Base-by-base conservation (phyloP, 1,140 invertebrate genomes). In the Heliothis subflexa region DNA sequence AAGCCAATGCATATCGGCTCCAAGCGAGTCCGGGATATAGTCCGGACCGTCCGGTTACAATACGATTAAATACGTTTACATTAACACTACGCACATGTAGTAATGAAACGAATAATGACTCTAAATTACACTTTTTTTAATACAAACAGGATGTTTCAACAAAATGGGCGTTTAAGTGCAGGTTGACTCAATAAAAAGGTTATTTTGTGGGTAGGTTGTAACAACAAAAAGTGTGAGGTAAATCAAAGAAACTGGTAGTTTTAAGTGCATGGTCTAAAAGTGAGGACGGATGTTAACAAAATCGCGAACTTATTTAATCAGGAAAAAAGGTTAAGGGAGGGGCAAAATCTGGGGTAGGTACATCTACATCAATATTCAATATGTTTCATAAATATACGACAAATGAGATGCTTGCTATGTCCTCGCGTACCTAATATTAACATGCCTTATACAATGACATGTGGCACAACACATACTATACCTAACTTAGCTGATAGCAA, bases 321-420 rank as follows among this genome's bases (percentile, higher is more conserved):
- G 40, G 25, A 3, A 40, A 62, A 7, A 62, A n/a, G 40, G n/a
- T n/a, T 62, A 4, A 14, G n/a, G 33, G 16, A 16, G 7, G 33
- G 33, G n/a, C 5, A 9, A 33, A 40, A 62, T 62, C 25, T 62
- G 61, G 61, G 61, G 5, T 45, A 45, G 21, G 21, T 25, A 25
- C 21, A 25, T 25, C 33, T 12, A 62, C 21, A 25, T 25, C 21
- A 25, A 25, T 25, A 25, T 25, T 62, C n/a, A 40, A 40, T 62
- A 40, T 62, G 11, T 40, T 40, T 68, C 45, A 13, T 10, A 61
- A 61, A 5, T 49, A 4, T n/a, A 70, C 16, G 11, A 50, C 21
- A 16, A 25, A 70, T 50, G 66, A 70, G 66, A 70, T 50, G 25
- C 66, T 70, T 70, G 64, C 47, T 70, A 47, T 49, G 47, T 50